These are phyloP conservation scores for Catharus fuscescens DNA, from an alignment of 2,113 vertebrate species.

Conservation along the genomic window DNA sequence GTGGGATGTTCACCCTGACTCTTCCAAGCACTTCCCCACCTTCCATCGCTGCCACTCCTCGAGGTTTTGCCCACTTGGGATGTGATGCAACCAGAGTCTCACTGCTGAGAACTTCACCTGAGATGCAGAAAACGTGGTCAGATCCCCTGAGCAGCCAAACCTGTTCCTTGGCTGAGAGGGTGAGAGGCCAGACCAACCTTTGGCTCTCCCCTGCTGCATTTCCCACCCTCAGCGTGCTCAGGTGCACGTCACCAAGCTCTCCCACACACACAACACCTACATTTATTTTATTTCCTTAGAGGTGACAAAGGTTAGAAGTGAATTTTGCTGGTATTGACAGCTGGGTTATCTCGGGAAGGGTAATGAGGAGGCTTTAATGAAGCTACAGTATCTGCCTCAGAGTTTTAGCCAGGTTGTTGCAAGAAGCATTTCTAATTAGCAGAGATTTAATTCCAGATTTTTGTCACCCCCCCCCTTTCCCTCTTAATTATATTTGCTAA, in stretches of 20 bases:
- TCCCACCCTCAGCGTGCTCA: not conserved
- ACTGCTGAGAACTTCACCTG: not conserved
- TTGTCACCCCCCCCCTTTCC: not conserved
- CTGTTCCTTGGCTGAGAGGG: not conserved
- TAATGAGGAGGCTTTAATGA: constrained; percentile 28
- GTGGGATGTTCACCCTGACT: fast-evolving
- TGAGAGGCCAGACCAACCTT: not conserved
- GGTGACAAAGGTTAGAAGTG: not conserved
- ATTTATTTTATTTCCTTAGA: not conserved
- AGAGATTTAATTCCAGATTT: not conserved
- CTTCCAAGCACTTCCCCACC: not conserved
- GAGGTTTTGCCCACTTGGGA: not conserved
- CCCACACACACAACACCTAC: fast-evolving
- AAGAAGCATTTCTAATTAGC: not conserved
- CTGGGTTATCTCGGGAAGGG: not conserved
- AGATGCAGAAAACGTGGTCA: not conserved
- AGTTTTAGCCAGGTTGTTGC: not conserved
- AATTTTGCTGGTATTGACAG: not conserved
- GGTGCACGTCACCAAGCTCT: not conserved
- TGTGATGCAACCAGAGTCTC: fast-evolving
- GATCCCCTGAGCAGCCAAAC: not conserved
- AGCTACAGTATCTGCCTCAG: not conserved
- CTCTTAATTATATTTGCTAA: not conserved
- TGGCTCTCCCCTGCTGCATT: not conserved
- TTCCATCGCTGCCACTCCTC: fast-evolving